Percentiles rank a stretch among this genome's conserved stretches.
Evolutionary conservation across 2,888 invertebrate species (phyloP).

Genomic region (Uropetala carovei): DNA sequence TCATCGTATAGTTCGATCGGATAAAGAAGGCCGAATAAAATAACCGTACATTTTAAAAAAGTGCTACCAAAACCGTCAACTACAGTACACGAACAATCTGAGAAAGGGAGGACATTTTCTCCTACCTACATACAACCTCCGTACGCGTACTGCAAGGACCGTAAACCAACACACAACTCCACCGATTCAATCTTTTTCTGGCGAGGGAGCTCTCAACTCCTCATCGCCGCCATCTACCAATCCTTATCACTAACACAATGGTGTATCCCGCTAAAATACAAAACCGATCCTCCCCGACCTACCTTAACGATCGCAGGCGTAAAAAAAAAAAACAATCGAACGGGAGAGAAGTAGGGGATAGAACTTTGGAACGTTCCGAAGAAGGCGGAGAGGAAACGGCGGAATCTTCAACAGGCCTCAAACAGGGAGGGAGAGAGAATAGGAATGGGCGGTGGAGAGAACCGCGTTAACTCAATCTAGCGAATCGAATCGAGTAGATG

Average conservation of each 20-base stretch:
- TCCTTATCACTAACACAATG: background rate
- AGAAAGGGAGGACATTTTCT: background rate
- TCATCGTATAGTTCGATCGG: background rate
- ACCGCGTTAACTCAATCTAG: conserved; percentile 45
- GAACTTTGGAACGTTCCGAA: background rate
- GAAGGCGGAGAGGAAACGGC: background rate
- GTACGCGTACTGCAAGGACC: background rate
- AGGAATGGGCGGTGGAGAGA: background rate
- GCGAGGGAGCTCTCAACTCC: background rate
- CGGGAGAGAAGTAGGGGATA: background rate
- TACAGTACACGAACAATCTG: background rate
- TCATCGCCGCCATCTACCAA: background rate
- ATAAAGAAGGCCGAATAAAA: background rate
- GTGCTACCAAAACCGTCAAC: background rate
- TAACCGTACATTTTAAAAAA: background rate
- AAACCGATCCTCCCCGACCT: background rate
- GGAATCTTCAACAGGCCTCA: background rate
- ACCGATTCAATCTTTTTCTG: background rate
- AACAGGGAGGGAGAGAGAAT: background rate
- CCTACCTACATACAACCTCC: background rate
- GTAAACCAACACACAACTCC: background rate
- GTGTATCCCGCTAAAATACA: background rate
- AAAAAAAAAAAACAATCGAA: conserved; percentile 25
- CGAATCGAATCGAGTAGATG: conserved; percentile 12
- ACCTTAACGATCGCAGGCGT: background rate